These are phyloP conservation scores for Antrozous pallidus DNA, from an alignment of 2,797 vertebrate genomes.

Conservation along the genomic window DNA sequence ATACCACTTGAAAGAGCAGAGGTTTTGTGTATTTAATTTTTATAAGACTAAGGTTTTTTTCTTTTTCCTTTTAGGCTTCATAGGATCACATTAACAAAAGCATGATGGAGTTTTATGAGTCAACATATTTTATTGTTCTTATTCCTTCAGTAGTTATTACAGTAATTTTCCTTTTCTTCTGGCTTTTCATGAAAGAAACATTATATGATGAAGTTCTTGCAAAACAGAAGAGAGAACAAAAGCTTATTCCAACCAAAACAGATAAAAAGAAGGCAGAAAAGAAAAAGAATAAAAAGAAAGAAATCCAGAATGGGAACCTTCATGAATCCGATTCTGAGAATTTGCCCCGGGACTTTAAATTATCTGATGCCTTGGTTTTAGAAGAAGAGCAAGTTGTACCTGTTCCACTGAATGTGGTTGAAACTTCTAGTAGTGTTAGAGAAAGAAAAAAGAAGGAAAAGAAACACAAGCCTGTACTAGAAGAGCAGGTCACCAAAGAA, in stretches of 20 bases:
- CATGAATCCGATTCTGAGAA: conserved; percentile 94
- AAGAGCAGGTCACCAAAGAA: conserved; percentile 85
- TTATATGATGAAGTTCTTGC: conserved; percentile 97
- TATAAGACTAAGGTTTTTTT: background rate
- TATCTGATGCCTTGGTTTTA: conserved; percentile 84
- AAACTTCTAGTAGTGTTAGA: conserved; percentile 81
- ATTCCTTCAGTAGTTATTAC: conserved; percentile 94
- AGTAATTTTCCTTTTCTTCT: conserved; percentile 98
- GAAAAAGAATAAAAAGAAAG: conserved; percentile 98
- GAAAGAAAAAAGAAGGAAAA: conserved; percentile 97
- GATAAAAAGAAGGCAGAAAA: conserved; percentile 95
- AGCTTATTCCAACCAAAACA: conserved; percentile 87
- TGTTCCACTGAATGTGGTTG: conserved; percentile 67
- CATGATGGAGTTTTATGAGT: conserved; percentile 96
- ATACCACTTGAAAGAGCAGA: background rate
- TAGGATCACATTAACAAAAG: conserved; percentile 80
- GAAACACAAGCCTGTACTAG: conserved; percentile 83
- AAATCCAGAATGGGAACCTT: conserved; percentile 87
- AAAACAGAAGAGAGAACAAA: conserved; percentile 93
- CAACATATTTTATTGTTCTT: conserved; percentile 96
- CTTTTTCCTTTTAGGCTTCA: conserved; percentile 25
- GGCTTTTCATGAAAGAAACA: conserved; percentile 99
- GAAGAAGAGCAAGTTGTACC: conserved; percentile 85
- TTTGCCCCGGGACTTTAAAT: conserved; percentile 87
- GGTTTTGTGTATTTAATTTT: conserved; percentile 19